These are phyloP conservation scores for Gallirallus australis DNA, from an alignment of 2,797 vertebrate genomes.

Conservation along the genomic window DNA sequence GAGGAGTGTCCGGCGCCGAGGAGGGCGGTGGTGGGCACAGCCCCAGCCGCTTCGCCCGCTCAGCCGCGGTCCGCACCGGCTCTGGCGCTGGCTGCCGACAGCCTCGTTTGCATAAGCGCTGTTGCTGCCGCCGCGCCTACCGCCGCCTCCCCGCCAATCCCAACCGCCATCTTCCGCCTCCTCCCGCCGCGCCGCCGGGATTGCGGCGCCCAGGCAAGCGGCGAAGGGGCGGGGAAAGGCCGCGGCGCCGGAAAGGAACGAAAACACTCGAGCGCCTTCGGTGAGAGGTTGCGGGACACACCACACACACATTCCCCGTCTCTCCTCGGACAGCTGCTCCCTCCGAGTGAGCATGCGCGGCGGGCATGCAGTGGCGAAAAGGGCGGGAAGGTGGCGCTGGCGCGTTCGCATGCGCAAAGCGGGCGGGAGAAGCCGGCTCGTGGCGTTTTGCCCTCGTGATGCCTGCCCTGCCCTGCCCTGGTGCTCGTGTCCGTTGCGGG, in stretches of 20 bases:
- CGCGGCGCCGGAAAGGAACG: neutral
- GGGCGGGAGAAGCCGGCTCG: rapidly evolving
- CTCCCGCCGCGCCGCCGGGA: slow-evolving; percentile 71
- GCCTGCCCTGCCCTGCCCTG: rapidly evolving
- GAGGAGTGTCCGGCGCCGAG: slow-evolving; percentile 9
- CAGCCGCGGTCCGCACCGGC: slow-evolving; percentile 10
- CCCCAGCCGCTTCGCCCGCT: neutral
- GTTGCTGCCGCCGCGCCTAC: neutral
- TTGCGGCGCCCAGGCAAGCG: slow-evolving; percentile 67
- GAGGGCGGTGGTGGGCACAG: slow-evolving; percentile 31
- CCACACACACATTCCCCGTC: neutral
- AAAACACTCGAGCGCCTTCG: neutral
- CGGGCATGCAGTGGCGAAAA: rapidly evolving
- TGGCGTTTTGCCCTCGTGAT: rapidly evolving
- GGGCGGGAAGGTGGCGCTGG: neutral
- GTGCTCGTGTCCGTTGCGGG: rapidly evolving
- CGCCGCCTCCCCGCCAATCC: slow-evolving; percentile 76
- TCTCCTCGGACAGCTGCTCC: rapidly evolving
- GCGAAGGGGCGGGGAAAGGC: neutral
- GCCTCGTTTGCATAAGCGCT: neutral
- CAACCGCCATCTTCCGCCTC: slow-evolving; percentile 89
- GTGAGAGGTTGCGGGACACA: neutral
- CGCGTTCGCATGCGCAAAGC: neutral
- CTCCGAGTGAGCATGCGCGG: neutral
- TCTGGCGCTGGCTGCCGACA: slow-evolving; percentile 24